Percentiles rank a stretch among this genome's conserved stretches.
Evolutionary conservation across 1,140 invertebrate species (phyloP).

Genomic region (Lepidotrigona ventralis): DNA sequence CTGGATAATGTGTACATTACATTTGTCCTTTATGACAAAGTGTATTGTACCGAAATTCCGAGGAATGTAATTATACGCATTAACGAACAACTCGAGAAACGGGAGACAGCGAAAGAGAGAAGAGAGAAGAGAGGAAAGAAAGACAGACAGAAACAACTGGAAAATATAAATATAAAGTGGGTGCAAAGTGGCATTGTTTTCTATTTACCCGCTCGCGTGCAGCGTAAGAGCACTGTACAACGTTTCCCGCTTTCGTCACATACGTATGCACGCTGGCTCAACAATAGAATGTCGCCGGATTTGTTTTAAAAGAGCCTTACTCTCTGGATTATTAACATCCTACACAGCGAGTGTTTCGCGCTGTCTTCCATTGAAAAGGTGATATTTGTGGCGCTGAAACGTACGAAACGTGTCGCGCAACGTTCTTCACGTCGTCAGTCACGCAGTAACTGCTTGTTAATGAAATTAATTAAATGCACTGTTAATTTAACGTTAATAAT

Average conservation of each 20-base stretch:
- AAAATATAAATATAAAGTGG: slow-evolving; percentile 29
- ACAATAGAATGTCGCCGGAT: slow-evolving; percentile 28
- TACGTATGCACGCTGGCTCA: background rate
- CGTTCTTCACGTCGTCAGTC: too few species aligned
- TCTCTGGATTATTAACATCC: slow-evolving; percentile 43
- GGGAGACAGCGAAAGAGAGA: background rate
- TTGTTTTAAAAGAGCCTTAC: slow-evolving; percentile 36
- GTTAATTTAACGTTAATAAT: background rate
- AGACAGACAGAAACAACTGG: background rate
- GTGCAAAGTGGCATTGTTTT: slow-evolving; percentile 24
- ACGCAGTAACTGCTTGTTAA: background rate
- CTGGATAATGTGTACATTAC: slow-evolving; percentile 1
- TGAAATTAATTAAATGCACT: background rate
- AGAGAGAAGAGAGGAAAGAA: background rate
- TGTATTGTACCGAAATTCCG: background rate
- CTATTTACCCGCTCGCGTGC: background rate
- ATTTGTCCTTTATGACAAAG: background rate
- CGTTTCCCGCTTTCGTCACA: slow-evolving; percentile 8
- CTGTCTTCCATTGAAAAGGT: background rate
- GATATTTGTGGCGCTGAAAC: background rate
- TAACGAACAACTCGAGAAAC: slow-evolving; percentile 1
- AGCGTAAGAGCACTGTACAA: background rate
- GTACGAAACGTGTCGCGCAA: background rate
- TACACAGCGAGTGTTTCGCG: background rate
- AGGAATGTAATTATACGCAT: slow-evolving; percentile 5